Evolutionary conservation across 2,888 invertebrate genomes (phyloP).

Genomic region (Drosophila picticornis): DNA sequence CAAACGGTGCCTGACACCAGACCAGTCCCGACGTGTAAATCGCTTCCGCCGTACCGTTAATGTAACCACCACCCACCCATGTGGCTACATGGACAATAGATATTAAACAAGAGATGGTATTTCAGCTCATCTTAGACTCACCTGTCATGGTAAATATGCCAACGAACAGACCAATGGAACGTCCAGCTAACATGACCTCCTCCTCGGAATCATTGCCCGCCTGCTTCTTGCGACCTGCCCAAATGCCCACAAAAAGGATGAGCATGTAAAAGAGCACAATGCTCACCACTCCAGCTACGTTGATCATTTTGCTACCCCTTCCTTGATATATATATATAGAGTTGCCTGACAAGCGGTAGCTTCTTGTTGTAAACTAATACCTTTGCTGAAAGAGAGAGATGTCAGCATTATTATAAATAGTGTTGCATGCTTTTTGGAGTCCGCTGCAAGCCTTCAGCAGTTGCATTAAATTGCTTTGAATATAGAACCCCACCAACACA

Average conservation of each 20-base stretch:
- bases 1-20: slow-evolving; percentile 99
- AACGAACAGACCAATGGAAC: slow-evolving; percentile 98
- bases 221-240: slow-evolving; percentile 98
- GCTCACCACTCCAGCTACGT: slow-evolving; percentile 96
- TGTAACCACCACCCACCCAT: slow-evolving; percentile 99
- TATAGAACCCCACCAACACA: neutral
- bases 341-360: slow-evolving; percentile 1
- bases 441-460: slow-evolving; percentile 1
- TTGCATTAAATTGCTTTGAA: slow-evolving; percentile 53
- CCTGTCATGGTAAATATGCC: slow-evolving; percentile 99
- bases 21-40: slow-evolving; percentile 96
- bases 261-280: slow-evolving; percentile 98
- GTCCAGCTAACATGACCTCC: slow-evolving; percentile 99
- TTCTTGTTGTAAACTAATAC: slow-evolving; percentile 44
- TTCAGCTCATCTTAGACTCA: slow-evolving; percentile 83
- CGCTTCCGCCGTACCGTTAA: slow-evolving; percentile 99
- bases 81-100: slow-evolving; percentile 89
- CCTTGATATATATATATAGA: slow-evolving; percentile 21
- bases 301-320: slow-evolving; percentile 89
- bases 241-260: slow-evolving; percentile 97
- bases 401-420: slow-evolving; percentile 44
- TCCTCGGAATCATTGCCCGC: slow-evolving; percentile 95
- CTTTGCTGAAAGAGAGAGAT: slow-evolving; percentile 9
- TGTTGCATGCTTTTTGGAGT: slow-evolving; percentile 20
- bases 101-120: neutral